phyloP scores from a whole-genome alignment of 2,888 invertebrate species.

The Rhogogaster chlorosoma region DNA sequence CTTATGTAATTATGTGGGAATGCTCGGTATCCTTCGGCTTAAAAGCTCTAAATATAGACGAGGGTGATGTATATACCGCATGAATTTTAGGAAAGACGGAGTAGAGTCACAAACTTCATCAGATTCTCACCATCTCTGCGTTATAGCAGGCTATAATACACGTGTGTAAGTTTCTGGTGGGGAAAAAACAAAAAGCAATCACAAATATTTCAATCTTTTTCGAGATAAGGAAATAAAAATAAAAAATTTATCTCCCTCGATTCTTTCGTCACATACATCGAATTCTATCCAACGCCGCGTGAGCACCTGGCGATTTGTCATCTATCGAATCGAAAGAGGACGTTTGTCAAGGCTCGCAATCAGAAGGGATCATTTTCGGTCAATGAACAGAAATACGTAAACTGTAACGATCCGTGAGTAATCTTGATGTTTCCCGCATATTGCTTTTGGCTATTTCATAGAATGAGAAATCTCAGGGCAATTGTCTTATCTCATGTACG shows the following conservation, averaged over 20 bases:
- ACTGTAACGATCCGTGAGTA: neutral
- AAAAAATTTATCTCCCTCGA: neutral
- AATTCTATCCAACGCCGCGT: neutral
- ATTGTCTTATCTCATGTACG: neutral
- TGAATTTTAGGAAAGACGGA: neutral
- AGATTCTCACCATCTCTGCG: neutral
- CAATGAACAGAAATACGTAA: neutral
- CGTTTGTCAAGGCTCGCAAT: neutral
- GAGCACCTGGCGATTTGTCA: conserved; percentile 7
- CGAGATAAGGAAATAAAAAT: neutral
- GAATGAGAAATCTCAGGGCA: neutral
- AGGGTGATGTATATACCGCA: conserved; percentile 59
- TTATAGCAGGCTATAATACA: neutral
- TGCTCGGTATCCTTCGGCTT: conserved; percentile 62
- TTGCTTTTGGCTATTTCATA: neutral
- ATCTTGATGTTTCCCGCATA: neutral
- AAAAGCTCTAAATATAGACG: conserved; percentile 70
- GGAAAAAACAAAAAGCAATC: no score
- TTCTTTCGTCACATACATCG: neutral
- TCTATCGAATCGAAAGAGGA: neutral
- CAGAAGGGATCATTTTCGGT: neutral
- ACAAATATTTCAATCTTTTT: neutral
- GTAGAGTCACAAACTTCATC: neutral
- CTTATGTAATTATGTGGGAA: conserved; percentile 64
- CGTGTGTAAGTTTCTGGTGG: neutral